Base-by-base conservation (phyloP, 2,797 vertebrate genomes). In the Pangasius mekongensis region DNA sequence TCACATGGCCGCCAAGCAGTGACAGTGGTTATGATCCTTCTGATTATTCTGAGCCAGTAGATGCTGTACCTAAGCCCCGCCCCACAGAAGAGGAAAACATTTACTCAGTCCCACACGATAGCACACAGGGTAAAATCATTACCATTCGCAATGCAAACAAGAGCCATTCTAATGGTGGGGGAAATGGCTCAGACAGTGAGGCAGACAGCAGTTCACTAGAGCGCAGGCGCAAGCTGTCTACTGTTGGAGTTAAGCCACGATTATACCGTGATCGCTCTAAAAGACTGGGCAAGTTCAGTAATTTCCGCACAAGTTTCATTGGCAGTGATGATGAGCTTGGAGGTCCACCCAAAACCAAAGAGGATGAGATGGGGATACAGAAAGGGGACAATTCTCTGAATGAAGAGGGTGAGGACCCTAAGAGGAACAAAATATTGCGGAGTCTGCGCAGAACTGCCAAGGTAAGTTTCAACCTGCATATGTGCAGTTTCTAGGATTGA, bases 111-210 rank as follows among this genome's bases (percentile, higher is more conserved):
- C 98, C 98, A 0, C 98, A 99, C 0, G 98, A 99, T 94, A 99
- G 98, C 94, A 99, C 98, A 67, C 98, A 99, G 89, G 98, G 98
- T 86, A 99, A 99, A 90, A 99, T 99, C 90, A 99, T 99, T 93
- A 99, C 98, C 90, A 96, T 99, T 73, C 96, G 98, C 8, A 99
- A 99, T 62, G 97, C 98, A 84, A 99, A 98, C 96, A 99, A 98
- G 88, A 94, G 97, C 18, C 97, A 98, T 20, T 94, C 98, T 27
- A 99, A 99, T 0, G 98, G 98, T 36, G 96, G 97, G 0, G 96
- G 97, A 33, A 98, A 98, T 10, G 98, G 98, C 5, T 99, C 98
- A 0, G 98, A 99, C 94, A 99, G 98, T 0, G 98, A 99, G 89
- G 97, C 97, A 85, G 98, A 99, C 91, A 98, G 97, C 47, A 97